These are phyloP conservation scores for Lamellibrachia luymesi DNA, from an alignment of 1,140 invertebrate species.

Conservation along the genomic window DNA sequence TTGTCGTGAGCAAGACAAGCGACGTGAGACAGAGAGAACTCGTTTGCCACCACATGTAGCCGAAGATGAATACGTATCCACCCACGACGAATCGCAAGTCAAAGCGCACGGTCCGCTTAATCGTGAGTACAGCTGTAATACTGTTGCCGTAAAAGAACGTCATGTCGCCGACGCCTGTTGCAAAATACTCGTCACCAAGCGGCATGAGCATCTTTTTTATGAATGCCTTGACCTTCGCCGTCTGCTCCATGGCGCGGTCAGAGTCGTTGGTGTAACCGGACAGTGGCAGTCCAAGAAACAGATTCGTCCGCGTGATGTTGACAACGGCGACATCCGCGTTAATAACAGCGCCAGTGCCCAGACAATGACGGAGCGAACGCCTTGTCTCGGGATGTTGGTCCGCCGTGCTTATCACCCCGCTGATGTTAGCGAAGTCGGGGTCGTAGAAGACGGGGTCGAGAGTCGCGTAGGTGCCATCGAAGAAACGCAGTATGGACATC, in stretches of 20 bases:
- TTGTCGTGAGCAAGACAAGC: slow-evolving; percentile 23
- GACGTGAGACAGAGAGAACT: slow-evolving; percentile 34
- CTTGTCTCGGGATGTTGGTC: slow-evolving; percentile 13
- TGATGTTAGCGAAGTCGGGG: slow-evolving; percentile 26
- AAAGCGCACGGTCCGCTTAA: slow-evolving; percentile 29
- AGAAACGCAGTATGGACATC: slow-evolving; percentile 26
- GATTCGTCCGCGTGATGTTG: slow-evolving; percentile 17
- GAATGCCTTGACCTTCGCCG: neutral
- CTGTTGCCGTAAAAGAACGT: slow-evolving; percentile 19
- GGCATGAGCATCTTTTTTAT: neutral
- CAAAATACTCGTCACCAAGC: neutral
- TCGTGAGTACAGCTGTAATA: neutral
- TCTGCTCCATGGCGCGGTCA: slow-evolving; percentile 19
- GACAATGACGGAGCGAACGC: slow-evolving; percentile 5
- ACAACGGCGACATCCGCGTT: slow-evolving; percentile 7
- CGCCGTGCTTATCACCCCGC: slow-evolving; percentile 17
- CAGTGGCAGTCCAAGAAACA: slow-evolving; percentile 21
- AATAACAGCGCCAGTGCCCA: slow-evolving; percentile 19
- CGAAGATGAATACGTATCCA: slow-evolving; percentile 38
- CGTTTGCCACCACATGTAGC: slow-evolving; percentile 38
- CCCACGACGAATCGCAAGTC: slow-evolving; percentile 37
- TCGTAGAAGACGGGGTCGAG: slow-evolving; percentile 20
- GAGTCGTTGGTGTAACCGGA: slow-evolving; percentile 15
- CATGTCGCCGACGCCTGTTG: slow-evolving; percentile 16
- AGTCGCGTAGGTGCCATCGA: slow-evolving; percentile 26